Conservation (phyloP, 2,797 vertebrate genomes). For the Menidia menidia region DNA sequence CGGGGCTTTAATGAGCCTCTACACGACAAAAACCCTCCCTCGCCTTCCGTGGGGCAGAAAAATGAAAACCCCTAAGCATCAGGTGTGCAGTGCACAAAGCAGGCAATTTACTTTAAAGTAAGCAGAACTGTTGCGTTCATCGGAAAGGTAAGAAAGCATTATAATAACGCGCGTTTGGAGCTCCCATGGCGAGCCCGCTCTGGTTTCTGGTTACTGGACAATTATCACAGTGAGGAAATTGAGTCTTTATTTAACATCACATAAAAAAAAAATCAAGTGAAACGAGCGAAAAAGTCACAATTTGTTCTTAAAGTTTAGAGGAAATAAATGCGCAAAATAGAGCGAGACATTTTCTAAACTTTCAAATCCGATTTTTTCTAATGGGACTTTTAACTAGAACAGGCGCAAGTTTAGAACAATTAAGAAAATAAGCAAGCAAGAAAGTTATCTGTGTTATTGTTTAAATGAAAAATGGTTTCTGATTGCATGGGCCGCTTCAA, state of each 20-base stretch:
- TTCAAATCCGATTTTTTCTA: background rate
- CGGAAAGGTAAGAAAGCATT: conserved; percentile 65
- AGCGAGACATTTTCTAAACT: background rate
- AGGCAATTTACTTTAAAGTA: conserved; percentile 46
- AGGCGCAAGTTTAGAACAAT: background rate
- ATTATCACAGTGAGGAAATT: conserved; percentile 2
- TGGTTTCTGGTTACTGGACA: conserved; percentile 1
- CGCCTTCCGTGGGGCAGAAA: conserved; percentile 20
- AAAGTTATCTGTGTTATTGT: background rate
- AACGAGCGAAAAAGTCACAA: background rate
- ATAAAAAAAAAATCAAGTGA: background rate
- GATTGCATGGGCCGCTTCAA: too few relatives aligned
- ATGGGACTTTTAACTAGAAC: background rate
- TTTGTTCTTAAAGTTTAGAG: background rate
- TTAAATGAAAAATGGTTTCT: background rate
- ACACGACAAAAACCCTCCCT: conserved; percentile 51
- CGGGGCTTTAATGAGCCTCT: conserved; percentile 75
- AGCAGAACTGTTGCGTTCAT: conserved; percentile 60
- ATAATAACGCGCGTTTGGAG: conserved; percentile 21
- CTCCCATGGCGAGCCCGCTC: conserved; percentile 19
- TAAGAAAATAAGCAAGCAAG: too few relatives aligned
- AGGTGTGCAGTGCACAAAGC: conserved; percentile 74
- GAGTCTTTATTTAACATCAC: background rate
- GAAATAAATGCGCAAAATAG: background rate
- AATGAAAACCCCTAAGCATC: conserved; percentile 49